phyloP scores from a whole-genome alignment of 2,797 vertebrate genomes.

The Phoxinus dragarum region DNA sequence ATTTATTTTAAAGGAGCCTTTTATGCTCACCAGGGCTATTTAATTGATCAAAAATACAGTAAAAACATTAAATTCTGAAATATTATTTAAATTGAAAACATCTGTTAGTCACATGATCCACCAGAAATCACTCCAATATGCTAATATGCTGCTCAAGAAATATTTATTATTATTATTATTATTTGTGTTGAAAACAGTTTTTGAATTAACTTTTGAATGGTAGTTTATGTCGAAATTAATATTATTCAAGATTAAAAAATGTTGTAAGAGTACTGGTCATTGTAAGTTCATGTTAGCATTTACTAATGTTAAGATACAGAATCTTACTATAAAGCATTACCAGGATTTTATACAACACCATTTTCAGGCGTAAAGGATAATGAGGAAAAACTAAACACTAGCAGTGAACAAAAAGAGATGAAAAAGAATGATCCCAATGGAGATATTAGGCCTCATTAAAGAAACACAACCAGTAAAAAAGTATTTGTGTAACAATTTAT shows the following conservation, averaged over 20 bases:
- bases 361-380: background rate
- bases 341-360: background rate
- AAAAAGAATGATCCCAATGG: background rate
- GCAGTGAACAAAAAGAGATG: background rate
- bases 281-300: background rate
- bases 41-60: background rate
- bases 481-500: background rate
- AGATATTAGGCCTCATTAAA: background rate
- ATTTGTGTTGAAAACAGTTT: background rate
- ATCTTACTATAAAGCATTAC: background rate
- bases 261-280: background rate
- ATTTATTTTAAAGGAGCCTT: background rate
- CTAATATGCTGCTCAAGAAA: background rate
- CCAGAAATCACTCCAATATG: background rate
- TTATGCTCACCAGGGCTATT: background rate
- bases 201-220: background rate
- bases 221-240: background rate
- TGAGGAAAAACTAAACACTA: background rate
- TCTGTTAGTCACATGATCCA: too few species aligned
- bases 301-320: background rate
- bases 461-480: background rate
- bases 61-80: background rate
- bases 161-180: background rate
- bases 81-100: background rate
- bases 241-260: background rate